phyloP scores from a whole-genome alignment of 2,113 vertebrate species.

The Cervus canadensis region DNA sequence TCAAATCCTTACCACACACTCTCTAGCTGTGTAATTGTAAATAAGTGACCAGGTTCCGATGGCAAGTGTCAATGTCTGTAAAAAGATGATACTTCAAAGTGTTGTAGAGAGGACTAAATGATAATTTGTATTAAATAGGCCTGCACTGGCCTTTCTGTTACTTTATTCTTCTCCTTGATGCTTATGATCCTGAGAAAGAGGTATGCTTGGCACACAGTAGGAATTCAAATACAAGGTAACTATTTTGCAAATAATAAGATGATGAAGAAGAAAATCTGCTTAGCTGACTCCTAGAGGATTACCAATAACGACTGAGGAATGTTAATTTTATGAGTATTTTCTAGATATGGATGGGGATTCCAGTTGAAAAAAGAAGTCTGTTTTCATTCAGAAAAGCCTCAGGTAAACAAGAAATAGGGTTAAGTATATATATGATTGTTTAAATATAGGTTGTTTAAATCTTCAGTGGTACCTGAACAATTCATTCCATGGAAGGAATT shows the following conservation, averaged over 20 bases:
- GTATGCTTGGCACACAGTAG: neutral
- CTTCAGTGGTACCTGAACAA: neutral
- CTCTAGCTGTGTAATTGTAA: neutral
- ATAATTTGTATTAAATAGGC: neutral
- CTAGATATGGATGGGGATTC: neutral
- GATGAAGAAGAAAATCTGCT: neutral
- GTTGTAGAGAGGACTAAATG: neutral
- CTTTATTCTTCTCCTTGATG: neutral
- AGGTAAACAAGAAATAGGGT: neutral
- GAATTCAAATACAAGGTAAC: neutral
- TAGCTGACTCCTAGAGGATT: neutral
- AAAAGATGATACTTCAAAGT: neutral
- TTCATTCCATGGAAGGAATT: neutral
- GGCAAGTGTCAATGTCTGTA: neutral
- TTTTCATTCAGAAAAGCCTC: conserved; percentile 5
- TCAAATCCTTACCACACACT: neutral
- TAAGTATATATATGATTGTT: neutral
- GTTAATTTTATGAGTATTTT: neutral
- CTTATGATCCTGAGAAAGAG: neutral
- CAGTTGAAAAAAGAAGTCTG: neutral
- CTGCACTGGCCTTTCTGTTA: neutral
- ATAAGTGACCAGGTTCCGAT: neutral
- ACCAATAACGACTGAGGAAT: neutral
- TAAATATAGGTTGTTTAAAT: neutral
- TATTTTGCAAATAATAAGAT: neutral